Base-by-base conservation (phyloP, 2,888 invertebrate species). In the Megastigmus dorsalis region DNA sequence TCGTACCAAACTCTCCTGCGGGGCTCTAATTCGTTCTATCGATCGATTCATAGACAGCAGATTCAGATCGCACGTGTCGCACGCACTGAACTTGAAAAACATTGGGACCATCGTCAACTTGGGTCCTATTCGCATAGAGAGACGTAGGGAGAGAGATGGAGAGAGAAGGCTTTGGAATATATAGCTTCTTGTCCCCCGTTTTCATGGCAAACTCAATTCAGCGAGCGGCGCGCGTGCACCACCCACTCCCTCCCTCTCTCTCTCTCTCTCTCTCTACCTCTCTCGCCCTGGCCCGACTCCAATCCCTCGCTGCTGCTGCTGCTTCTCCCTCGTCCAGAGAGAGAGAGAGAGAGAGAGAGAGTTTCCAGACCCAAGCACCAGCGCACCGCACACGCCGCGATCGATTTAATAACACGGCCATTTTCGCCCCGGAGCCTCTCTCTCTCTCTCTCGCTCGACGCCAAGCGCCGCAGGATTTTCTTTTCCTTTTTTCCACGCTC, bases 321-420 rank as follows among this genome's bases (percentile, higher is more conserved):
- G n/a, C n/a, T n/a, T n/a, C n/a, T 13, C 36, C 13, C 72, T 62
- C 45, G 57, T 41, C 36, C 50, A 55, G 43, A 10, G 41, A n/a
- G n/a, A n/a, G n/a, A n/a, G n/a, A n/a, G n/a, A n/a, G n/a, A n/a
- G n/a, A n/a, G n/a, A n/a, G n/a, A n/a, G n/a, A n/a, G n/a, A n/a
- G n/a, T n/a, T n/a, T n/a, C n/a, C n/a, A n/a, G n/a, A n/a, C n/a
- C 38, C 55, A 63, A 33, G 59, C 55, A 15, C 78, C 78, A n/a
- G 79, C 79, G 81, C 74, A 80, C 82, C 81, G 81, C 82, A 81
- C 78, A 81, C 78, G 76, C 77, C 84, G n/a, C n/a, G 85, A 86
- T 86, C 85, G 86, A 86, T 86, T 86, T 86, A 85, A 86, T 85
- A 85, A 85, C 84, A 84, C 85, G 84, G 85, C 85, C 85, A 85